phyloP scores from a whole-genome alignment of 2,113 vertebrate species.

The Phyllostomus hastatus region DNA sequence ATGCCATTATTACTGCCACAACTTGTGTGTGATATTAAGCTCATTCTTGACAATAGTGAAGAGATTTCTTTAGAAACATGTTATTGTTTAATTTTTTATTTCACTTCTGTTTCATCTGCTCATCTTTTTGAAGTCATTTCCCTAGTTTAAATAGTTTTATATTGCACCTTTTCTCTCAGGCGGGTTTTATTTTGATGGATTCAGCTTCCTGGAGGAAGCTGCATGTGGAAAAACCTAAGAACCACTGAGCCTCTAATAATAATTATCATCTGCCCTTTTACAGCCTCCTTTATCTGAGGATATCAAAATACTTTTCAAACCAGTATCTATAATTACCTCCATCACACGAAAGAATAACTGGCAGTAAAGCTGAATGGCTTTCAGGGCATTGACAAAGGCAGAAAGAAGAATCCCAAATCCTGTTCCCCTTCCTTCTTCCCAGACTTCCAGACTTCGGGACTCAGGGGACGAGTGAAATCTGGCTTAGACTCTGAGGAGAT shows the following conservation, averaged over 20 bases:
- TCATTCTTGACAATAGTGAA: neutral
- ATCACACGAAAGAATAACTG: slow-evolving; percentile 15
- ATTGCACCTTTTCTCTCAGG: slow-evolving; percentile 42
- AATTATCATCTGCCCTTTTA: slow-evolving; percentile 54
- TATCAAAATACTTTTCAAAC: slow-evolving; percentile 68
- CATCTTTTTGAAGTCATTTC: slow-evolving; percentile 63
- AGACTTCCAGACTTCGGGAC: neutral
- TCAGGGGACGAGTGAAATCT: neutral
- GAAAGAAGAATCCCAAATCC: neutral
- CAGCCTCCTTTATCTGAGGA: slow-evolving; percentile 55
- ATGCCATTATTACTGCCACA: neutral
- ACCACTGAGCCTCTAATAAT: slow-evolving; percentile 58
- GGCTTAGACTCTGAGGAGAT: neutral
- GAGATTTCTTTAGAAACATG: slow-evolving; percentile 14
- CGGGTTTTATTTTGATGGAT: slow-evolving; percentile 54
- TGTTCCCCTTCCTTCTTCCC: neutral
- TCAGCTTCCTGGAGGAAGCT: slow-evolving; percentile 43
- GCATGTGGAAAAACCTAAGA: slow-evolving; percentile 36
- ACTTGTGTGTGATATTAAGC: neutral
- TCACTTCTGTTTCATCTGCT: slow-evolving; percentile 53
- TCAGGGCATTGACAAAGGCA: neutral
- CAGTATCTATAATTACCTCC: slow-evolving; percentile 45
- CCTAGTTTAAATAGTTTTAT: slow-evolving; percentile 56
- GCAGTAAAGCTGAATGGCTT: slow-evolving; percentile 7
- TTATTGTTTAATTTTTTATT: slow-evolving; percentile 45